Percentiles rank a stretch among this genome's conserved stretches.
Conservation (phyloP, 2,113 vertebrate genomes). For the Cyprinodon variegatus region DNA sequence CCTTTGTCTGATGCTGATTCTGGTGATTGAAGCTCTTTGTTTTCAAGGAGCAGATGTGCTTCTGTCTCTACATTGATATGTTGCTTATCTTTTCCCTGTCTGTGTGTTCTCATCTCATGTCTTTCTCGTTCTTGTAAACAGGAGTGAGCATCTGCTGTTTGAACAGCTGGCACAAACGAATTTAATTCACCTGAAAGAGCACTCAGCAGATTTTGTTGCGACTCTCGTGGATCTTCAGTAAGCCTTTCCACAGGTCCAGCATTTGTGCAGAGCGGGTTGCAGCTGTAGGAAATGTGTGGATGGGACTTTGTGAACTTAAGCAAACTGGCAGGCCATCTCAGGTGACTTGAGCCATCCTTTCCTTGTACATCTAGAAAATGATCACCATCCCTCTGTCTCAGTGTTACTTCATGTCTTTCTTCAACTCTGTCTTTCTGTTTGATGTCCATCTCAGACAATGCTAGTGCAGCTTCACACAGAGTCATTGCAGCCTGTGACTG, state of each 20-base stretch:
- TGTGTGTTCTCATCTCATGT: conserved; percentile 31
- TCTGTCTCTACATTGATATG: conserved; percentile 44
- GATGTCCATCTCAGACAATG: conserved; percentile 14
- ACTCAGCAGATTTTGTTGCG: conserved; percentile 26
- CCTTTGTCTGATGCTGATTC: conserved; percentile 47
- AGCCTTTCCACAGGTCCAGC: conserved; percentile 52
- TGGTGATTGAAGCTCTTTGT: conserved; percentile 54
- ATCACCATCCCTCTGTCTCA: conserved; percentile 35
- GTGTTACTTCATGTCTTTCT: conserved; percentile 30
- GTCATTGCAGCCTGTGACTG: conserved; percentile 31
- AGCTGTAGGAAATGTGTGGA: conserved; percentile 91
- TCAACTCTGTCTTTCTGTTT: conserved; percentile 24
- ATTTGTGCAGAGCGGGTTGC: conserved; percentile 87
- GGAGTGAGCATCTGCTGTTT: conserved; percentile 33
- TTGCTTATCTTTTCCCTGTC: conserved; percentile 43
- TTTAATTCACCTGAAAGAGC: conserved; percentile 40
- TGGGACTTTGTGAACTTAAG: conserved; percentile 90
- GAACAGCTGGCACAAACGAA: conserved; percentile 33
- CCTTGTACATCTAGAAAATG: conserved; percentile 84
- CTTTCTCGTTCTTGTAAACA: conserved; percentile 55
- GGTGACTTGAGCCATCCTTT: conserved; percentile 85
- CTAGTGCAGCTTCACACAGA: conserved; percentile 13
- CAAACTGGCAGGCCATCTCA: conserved; percentile 91
- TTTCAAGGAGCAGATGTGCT: conserved; percentile 63
- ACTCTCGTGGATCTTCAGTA: conserved; percentile 24